Base-by-base conservation (phyloP, 2,797 vertebrate genomes). In the Peromyscus nudipes region DNA sequence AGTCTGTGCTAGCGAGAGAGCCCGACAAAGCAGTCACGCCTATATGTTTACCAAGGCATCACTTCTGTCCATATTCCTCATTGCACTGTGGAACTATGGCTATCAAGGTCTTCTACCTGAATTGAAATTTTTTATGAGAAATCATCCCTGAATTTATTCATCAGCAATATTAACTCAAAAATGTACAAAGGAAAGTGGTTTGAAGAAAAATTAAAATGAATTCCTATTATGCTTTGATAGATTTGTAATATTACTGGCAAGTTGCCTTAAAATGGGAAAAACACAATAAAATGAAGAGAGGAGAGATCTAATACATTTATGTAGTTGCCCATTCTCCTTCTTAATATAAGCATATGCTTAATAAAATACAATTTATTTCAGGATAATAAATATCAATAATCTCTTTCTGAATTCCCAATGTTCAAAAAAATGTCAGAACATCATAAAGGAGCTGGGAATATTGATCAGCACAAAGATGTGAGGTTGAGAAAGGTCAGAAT, bases 81-180 rank as follows among this genome's bases (percentile, higher is more conserved):
- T 82, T 82, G 46, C 4, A 49, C 3, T 11, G 8, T 23, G 49
- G 12, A 13, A 81, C 31, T 82, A 40, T 91, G 1, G 77, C 23
- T 65, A 19, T 77, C 82, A 31, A 46, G 4, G 4, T 40, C 95
- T 95, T 86, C 97, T 96, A 94, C 93, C 97, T 96, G 98, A 97
- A 98, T 96, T 96, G 97, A 98, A 77, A 97, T 79, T 94, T 65
- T 82, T 96, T 97, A 86, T 13, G 31, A 77, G 37, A 83, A 96
- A 96, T 96, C 43, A 69, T 40, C 13, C 34, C 16, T 83, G 96
- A 97, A 97, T 97, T 98, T 97, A 97, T 98, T 98, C 97, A 87
- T 97, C 96, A 97, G 34, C 98, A 97, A 96, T 92, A 97, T 94
- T 96, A 95, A 98, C 12, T 90, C 21, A 55, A 93, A 88, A 71